A percentile compares a stretch with the other conserved stretches of the same genome.
phyloP scores from a whole-genome alignment of 1,140 invertebrate genomes.

The Pseudomyrmex sp. region DNA sequence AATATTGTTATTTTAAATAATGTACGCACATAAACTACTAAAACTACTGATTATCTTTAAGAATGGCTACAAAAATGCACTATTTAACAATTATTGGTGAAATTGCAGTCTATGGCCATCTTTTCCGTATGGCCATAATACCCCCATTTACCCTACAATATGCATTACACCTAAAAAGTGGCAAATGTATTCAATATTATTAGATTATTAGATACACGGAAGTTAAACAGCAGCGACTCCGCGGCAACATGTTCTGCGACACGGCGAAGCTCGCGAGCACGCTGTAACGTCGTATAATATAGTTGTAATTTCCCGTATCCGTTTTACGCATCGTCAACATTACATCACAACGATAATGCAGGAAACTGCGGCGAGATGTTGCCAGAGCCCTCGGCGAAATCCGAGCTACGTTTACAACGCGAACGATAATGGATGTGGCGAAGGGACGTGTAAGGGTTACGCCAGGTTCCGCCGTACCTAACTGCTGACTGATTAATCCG shows the following conservation, averaged over 20 bases:
- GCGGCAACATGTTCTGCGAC: not conserved
- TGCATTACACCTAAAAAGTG: not conserved
- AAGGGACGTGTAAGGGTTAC: constrained; percentile 45
- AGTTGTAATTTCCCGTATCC: constrained; percentile 58
- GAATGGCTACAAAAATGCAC: too few species aligned
- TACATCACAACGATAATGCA: constrained; percentile 41
- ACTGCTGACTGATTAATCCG: constrained; percentile 65
- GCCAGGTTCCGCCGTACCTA: constrained; percentile 28
- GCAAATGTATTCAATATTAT: not conserved
- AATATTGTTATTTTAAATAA: too few species aligned
- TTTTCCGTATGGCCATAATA: too few species aligned
- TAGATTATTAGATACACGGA: not conserved
- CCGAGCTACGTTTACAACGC: constrained; percentile 8
- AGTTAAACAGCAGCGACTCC: constrained; percentile 19
- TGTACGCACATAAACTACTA: too few species aligned
- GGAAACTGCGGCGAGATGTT: constrained; percentile 52
- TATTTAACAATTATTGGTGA: too few species aligned
- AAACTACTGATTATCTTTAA: too few species aligned
- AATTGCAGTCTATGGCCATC: too few species aligned
- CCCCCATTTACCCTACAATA: too few species aligned
- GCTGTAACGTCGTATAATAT: constrained; percentile 42
- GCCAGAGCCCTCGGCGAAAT: constrained; percentile 21
- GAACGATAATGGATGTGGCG: constrained; percentile 53
- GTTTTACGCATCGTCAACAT: constrained; percentile 41
- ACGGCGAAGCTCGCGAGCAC: not conserved